Evolutionary conservation across 1,140 invertebrate genomes (phyloP).

Genomic region (Scaptomyza hsui): DNA sequence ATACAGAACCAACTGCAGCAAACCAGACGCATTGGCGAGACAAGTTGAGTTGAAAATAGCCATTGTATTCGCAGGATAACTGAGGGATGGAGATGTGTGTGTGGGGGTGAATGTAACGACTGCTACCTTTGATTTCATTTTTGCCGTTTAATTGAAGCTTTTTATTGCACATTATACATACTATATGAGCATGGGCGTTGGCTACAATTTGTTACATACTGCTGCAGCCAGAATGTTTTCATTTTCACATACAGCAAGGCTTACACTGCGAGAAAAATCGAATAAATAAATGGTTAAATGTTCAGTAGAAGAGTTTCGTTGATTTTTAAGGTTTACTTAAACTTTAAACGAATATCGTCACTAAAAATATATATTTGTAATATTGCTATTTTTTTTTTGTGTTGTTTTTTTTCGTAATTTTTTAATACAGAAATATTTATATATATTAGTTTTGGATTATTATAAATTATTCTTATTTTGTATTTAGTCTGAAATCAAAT

Average conservation of each 20-base stretch:
- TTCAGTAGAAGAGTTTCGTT: too few relatives aligned
- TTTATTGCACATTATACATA: conserved; percentile 59
- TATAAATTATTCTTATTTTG: too few relatives aligned
- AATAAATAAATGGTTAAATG: too few relatives aligned
- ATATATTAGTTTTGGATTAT: too few relatives aligned
- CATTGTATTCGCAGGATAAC: conserved; percentile 21
- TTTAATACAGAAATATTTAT: too few relatives aligned
- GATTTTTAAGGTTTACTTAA: too few relatives aligned
- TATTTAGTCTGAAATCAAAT: too few relatives aligned
- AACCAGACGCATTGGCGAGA: conserved; percentile 38
- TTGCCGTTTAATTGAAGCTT: conserved; percentile 64
- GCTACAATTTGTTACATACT: conserved; percentile 10
- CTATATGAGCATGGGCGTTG: neutral
- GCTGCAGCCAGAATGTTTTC: conserved; percentile 24
- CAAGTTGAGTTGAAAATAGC: conserved; percentile 31
- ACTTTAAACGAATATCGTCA: too few relatives aligned
- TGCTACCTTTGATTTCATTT: conserved; percentile 68
- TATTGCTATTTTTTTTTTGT: too few relatives aligned
- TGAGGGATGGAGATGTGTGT: neutral
- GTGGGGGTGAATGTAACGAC: neutral
- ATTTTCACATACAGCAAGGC: conserved; percentile 24
- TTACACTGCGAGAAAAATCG: conserved; percentile 26
- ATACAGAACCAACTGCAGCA: conserved; percentile 15
- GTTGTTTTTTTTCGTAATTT: too few relatives aligned
- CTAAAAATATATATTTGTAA: too few relatives aligned